phyloP scores from a whole-genome alignment of 1,140 invertebrate species.

The Eriosoma lanigerum region DNA sequence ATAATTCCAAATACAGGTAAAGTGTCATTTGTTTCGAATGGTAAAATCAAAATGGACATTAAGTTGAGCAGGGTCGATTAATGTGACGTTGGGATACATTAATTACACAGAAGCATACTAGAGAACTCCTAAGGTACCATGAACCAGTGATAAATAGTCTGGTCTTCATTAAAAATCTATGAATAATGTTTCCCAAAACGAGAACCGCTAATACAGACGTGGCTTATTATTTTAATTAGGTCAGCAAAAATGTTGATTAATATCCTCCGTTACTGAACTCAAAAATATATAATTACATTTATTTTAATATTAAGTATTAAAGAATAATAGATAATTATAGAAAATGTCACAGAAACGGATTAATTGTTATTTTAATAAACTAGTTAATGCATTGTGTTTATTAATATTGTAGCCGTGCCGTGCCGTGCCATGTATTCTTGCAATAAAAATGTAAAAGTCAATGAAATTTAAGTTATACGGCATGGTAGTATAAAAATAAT shows the following conservation, averaged over 20 bases:
- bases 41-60: background rate
- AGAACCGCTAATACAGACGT: background rate
- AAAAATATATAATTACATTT: no score
- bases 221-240: background rate
- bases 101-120: background rate
- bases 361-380: no score
- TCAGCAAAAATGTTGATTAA: background rate
- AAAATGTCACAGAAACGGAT: no score
- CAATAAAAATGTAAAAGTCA: no score
- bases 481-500: no score
- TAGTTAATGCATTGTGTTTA: no score
- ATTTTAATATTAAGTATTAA: no score
- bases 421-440: no score
- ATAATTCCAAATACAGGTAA: background rate
- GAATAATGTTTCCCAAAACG: background rate
- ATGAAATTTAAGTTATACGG: no score
- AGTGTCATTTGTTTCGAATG: background rate
- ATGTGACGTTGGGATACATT: background rate
- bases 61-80: background rate
- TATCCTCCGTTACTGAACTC: no score
- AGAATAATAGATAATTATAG: no score
- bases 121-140: background rate
- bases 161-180: conserved; percentile 18
- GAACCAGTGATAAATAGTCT: background rate
- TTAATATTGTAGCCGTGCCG: no score